Evolutionary conservation across 2,888 invertebrate species (phyloP), one percentile per base, ranked within the genome.

Genomic region (Ectobius pallidus): DNA sequence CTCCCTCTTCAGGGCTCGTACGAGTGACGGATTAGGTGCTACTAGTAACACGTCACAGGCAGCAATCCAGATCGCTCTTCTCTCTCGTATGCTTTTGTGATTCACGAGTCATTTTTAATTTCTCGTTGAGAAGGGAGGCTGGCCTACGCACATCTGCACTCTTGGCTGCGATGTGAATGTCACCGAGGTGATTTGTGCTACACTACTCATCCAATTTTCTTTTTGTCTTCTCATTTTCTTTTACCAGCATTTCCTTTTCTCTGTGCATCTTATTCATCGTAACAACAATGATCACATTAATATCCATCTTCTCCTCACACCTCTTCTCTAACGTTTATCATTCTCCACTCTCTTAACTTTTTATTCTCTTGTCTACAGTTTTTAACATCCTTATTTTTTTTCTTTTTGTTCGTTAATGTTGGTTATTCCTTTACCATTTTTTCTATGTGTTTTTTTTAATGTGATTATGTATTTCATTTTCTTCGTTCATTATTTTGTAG

Each of bases 71-170:
- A 63, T 20, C 39, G 11, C 62, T 34, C 18, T 20, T 52, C 27
- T 3, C 61, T 27, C 58, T 34, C 63, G 16, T 16, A 25, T n/a
- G 58, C 30, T 30, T n/a, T 63, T 63, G 27, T 65, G 65, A 46
- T 65, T 65, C 65, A 65, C 46, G 46, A 65, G 65, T 65, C 65
- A 46, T 65, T 65, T 65, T 65, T 65, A 65, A 65, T 65, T n/a
- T n/a, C n/a, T 65, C 65, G 39, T 18, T 27, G 7, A 58, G 58
- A 30, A 16, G 58, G 16, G 16, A 22, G 16, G 42, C 9, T 14
- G 22, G 39, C 65, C 65, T 27, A 44, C 65, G 65, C 46, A 46
- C 65, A 65, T 44, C 27, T 65, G 65, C 42, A 46, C 65, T 46
- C 30, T 46, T 44, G 44, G 27, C 65, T 63, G 39, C 39, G 11